Base-by-base conservation (phyloP, 2,888 invertebrate genomes). In the Portevinia maculata region DNA sequence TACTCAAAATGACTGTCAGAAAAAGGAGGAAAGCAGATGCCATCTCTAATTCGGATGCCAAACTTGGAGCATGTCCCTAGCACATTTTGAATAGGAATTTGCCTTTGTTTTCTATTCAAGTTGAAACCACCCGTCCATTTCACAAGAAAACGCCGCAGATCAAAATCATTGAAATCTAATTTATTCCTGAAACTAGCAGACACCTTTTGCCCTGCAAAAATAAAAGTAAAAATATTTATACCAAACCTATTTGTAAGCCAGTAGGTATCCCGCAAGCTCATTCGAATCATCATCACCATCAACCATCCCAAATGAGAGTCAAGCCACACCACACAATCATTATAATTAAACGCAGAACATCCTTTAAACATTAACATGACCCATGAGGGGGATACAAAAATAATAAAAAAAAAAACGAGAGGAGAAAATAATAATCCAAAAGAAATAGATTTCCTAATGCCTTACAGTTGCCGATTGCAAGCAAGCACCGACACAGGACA, bases 291-390 rank as follows among this genome's bases (percentile, higher is more conserved):
- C 81, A 76, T 75, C 79, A 60, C 70, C 70, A 70, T 78, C 59
- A 69, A 69, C 75, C 62, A 71, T 71, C 60, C 59, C 46, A 55
- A 83, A 65, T 46, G 34, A 69, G 60, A 55, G 67, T 55, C 28
- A 17, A 71, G 65, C 52, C 64, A 69, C 78, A 78, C 71, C 76
- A 59, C 55, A 71, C 83, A 83, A 78, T 67, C 83, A 71, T 83
- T 83, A 83, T 71, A 83, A 78, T 78, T 83, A 78, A 83, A 78
- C 59, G 44, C 60, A 71, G 65, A 78, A 78, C 78, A 78, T 83
- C 70, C 71, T 78, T 55, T 50, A 60, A 64, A 41, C 62, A 70
- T 70, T 50, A 70, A 70, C 78, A 55, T 55, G 64, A 53, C 46
- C 69, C 53, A 73, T 15, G 46, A 39, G 53, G 46, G 30, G 30